Evolutionary conservation across 2,113 vertebrate species (phyloP).

Genomic region (Glareola pratincola): DNA sequence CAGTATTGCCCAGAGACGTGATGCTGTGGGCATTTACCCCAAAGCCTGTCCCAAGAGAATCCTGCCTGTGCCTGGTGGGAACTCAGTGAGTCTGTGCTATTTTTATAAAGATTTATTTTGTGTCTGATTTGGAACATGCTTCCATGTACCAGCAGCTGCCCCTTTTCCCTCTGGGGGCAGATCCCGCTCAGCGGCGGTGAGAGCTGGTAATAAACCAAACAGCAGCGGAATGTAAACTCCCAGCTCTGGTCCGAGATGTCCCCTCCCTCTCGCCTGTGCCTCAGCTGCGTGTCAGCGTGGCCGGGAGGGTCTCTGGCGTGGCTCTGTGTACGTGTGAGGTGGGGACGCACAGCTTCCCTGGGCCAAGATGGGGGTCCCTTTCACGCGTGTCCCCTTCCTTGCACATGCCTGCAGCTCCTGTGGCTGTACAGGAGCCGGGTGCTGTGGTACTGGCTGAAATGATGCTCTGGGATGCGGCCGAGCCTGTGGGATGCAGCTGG

Average conservation of each 20-base stretch:
- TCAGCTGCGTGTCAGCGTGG: rapidly evolving
- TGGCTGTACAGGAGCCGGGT: neutral
- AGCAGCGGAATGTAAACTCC: neutral
- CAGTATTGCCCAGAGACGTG: neutral
- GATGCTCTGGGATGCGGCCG: neutral
- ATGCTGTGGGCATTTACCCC: neutral
- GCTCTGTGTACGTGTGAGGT: rapidly evolving
- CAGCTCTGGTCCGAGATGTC: neutral
- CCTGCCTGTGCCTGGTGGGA: neutral
- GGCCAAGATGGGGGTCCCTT: neutral
- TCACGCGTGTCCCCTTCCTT: too few relatives aligned
- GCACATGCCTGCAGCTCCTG: too few relatives aligned
- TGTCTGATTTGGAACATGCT: neutral
- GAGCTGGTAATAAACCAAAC: neutral
- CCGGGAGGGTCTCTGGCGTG: neutral
- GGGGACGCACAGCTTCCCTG: neutral
- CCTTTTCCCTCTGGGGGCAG: neutral
- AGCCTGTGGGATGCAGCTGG: neutral
- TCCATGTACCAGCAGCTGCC: neutral
- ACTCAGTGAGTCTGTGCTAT: neutral
- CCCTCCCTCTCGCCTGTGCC: neutral
- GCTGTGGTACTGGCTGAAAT: neutral
- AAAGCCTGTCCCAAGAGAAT: neutral
- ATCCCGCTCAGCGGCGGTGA: neutral
- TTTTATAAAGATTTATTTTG: neutral